Percentiles rank a stretch among this genome's conserved stretches.
phyloP scores from a whole-genome alignment of 2,113 vertebrate genomes.

The Gopherus flavomarginatus region DNA sequence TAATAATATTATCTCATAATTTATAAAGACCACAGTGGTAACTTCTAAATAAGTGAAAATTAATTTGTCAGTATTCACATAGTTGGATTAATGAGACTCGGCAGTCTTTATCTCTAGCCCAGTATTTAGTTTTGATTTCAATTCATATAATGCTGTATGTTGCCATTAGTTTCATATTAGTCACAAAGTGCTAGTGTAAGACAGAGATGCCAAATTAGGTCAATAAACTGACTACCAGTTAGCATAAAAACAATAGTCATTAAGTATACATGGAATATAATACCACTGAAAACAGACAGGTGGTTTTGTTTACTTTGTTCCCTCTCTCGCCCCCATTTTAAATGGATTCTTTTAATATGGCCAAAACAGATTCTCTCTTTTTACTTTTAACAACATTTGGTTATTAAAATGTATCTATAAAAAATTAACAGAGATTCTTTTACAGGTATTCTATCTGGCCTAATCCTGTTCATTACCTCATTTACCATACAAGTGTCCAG shows the following conservation, averaged over 20 bases:
- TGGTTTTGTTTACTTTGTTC: background rate
- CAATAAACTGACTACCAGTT: conserved; percentile 15
- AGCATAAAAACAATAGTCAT: background rate
- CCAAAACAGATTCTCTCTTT: background rate
- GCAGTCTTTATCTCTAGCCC: background rate
- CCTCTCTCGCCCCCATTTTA: background rate
- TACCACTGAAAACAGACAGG: background rate
- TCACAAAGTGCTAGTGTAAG: background rate
- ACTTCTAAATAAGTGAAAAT: background rate
- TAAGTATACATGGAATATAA: conserved; percentile 3
- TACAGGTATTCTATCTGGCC: background rate
- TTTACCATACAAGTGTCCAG: background rate
- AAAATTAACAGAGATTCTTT: conserved; percentile 14
- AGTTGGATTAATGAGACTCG: background rate
- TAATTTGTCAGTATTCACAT: background rate
- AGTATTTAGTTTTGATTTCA: background rate
- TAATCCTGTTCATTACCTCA: background rate
- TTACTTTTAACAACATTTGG: background rate
- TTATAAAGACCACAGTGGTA: background rate
- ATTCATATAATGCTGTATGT: background rate
- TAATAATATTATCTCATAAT: background rate
- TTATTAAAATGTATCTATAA: conserved; percentile 29
- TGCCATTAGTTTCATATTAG: conserved; percentile 7
- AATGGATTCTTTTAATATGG: background rate
- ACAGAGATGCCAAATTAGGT: conserved; percentile 11